A percentile compares a stretch with the other conserved stretches of the same genome.
These are phyloP conservation scores for Trigoniulus corallinus DNA, from an alignment of 1,140 invertebrate species.

Conservation along the genomic window DNA sequence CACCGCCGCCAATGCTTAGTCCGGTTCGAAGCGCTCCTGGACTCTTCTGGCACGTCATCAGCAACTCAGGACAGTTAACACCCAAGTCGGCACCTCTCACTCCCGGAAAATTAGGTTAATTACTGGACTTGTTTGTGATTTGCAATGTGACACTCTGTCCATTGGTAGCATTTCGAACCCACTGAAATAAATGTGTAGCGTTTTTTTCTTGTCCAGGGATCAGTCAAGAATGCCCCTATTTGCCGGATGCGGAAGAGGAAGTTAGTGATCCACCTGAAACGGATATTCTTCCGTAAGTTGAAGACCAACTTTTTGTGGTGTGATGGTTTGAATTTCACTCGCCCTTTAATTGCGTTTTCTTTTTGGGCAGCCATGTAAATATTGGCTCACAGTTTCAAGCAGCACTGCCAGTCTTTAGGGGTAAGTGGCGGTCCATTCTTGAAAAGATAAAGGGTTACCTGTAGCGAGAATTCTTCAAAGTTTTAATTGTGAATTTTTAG, in stretches of 20 bases:
- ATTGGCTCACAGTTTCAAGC: slow-evolving; percentile 80
- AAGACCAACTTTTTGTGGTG: slow-evolving; percentile 2
- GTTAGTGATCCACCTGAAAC: slow-evolving; percentile 24
- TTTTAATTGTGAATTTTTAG: too few species aligned
- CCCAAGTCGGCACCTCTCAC: slow-evolving; percentile 19
- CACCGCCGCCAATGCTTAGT: slow-evolving; percentile 79
- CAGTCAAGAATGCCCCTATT: too few species aligned
- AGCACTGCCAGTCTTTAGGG: slow-evolving; percentile 39
- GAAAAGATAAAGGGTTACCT: too few species aligned
- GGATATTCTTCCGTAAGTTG: slow-evolving; percentile 29
- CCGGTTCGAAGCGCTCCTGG: slow-evolving; percentile 72
- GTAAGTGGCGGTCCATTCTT: slow-evolving; percentile 24
- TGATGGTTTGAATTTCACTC: not conserved
- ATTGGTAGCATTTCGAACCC: too few species aligned
- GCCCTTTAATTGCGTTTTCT: too few species aligned
- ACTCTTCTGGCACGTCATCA: slow-evolving; percentile 45
- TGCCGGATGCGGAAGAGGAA: slow-evolving; percentile 15
- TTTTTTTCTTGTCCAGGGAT: slow-evolving; percentile 8
- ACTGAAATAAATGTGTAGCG: slow-evolving; percentile 11
- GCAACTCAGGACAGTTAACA: slow-evolving; percentile 14
- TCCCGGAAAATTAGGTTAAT: slow-evolving; percentile 5
- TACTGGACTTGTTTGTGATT: not conserved
- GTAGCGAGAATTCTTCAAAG: too few species aligned
- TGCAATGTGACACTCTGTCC: too few species aligned
- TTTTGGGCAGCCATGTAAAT: slow-evolving; percentile 54